These are phyloP conservation scores for Agrotis clavis DNA, from an alignment of 2,888 invertebrate genomes.

Conservation along the genomic window DNA sequence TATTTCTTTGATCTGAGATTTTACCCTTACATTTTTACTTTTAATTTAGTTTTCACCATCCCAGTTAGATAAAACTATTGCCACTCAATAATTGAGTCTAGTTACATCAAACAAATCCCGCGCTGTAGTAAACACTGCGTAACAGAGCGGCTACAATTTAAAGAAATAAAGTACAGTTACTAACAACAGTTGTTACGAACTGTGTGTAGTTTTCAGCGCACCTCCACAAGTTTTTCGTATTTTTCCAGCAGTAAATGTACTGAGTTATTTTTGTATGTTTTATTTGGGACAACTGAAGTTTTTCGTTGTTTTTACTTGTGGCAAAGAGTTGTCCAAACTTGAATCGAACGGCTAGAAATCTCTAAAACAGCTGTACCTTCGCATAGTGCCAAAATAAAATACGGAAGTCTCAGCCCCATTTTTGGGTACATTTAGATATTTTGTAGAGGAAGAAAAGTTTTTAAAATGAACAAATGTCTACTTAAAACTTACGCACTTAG, in stretches of 20 bases:
- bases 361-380: neutral
- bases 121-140: slow-evolving; percentile 17
- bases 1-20: too few species aligned
- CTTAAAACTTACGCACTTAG: neutral
- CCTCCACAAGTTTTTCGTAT: slow-evolving; percentile 41
- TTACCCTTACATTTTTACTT: too few species aligned
- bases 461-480: neutral
- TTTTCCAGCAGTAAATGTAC: slow-evolving; percentile 11
- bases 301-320: neutral
- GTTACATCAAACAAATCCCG: slow-evolving; percentile 5
- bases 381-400: neutral
- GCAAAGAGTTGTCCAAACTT: neutral
- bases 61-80: slow-evolving; percentile 12
- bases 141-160: slow-evolving; percentile 30
- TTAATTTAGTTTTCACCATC: neutral
- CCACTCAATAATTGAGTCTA: neutral
- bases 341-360: neutral
- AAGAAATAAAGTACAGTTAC: slow-evolving; percentile 23
- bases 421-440: neutral
- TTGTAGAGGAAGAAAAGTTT: neutral
- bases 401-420: neutral
- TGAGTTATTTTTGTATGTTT: slow-evolving; percentile 19
- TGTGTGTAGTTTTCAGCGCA: slow-evolving; percentile 36
- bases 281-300: slow-evolving; percentile 7
- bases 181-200: slow-evolving; percentile 31